A percentile compares a stretch with the other conserved stretches of the same genome.
Conservation (phyloP, 2,797 vertebrate genomes). For the Phrynocephalus forsythii region DNA sequence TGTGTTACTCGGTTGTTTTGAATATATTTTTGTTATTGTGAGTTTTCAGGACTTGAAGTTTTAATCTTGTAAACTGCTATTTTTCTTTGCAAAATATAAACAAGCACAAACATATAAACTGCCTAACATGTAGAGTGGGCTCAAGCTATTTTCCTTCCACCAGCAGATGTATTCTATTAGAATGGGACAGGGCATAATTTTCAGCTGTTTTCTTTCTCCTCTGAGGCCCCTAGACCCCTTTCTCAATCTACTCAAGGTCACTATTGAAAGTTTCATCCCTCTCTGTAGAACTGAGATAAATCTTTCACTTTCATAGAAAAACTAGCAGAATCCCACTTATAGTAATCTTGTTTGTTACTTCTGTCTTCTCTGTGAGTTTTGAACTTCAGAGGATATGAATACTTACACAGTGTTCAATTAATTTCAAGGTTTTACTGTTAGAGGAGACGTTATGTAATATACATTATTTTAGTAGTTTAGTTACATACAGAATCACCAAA, state of each 20-base stretch:
- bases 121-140: no score
- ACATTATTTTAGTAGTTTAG: no score
- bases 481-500: background rate
- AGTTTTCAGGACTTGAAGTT: no score
- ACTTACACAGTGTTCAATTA: background rate
- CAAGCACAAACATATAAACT: constrained; percentile 25
- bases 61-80: constrained; percentile 31
- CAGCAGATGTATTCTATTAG: background rate
- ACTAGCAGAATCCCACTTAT: background rate
- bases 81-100: constrained; percentile 73
- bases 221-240: background rate
- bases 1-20: no score
- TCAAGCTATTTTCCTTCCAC: background rate
- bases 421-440: rapidly evolving
- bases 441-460: background rate
- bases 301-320: background rate
- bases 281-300: background rate
- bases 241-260: background rate
- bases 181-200: background rate
- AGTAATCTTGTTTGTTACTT: no score
- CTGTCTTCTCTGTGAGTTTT: no score
- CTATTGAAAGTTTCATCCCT: no score
- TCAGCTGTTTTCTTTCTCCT: background rate
- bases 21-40: no score
- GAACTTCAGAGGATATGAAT: no score